phyloP scores from a whole-genome alignment of 2,888 invertebrate species.

The Biston stratarius region DNA sequence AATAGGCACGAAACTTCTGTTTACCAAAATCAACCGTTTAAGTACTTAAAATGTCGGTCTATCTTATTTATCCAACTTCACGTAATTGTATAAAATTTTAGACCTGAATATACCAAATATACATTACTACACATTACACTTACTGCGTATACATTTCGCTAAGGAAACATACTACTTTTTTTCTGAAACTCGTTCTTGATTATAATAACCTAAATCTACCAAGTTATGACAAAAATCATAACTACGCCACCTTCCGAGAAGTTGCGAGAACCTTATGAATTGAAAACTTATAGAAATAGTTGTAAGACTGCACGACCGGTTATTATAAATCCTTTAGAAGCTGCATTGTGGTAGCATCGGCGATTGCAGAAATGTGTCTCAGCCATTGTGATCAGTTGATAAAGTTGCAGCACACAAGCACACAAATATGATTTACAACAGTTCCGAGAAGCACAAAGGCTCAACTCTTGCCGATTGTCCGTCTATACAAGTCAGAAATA shows the following conservation, averaged over 20 bases:
- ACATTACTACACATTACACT: too few relatives aligned
- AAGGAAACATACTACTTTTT: not conserved
- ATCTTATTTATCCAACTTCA: not conserved
- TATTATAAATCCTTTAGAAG: slow-evolving; percentile 62
- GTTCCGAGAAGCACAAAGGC: slow-evolving; percentile 66
- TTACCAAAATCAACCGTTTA: not conserved
- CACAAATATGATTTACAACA: slow-evolving; percentile 76
- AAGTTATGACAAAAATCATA: slow-evolving; percentile 44
- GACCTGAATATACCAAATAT: too few relatives aligned
- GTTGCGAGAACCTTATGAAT: slow-evolving; percentile 51
- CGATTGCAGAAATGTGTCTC: slow-evolving; percentile 62
- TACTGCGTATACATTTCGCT: too few relatives aligned
- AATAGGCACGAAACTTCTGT: not conserved
- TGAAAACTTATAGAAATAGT: slow-evolving; percentile 47
- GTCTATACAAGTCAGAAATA: slow-evolving; percentile 58
- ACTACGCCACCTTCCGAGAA: slow-evolving; percentile 55
- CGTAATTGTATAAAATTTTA: not conserved
- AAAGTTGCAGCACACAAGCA: slow-evolving; percentile 69
- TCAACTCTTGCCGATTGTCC: slow-evolving; percentile 80
- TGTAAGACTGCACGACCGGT: slow-evolving; percentile 47
- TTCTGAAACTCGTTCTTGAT: not conserved
- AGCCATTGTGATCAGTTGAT: slow-evolving; percentile 52
- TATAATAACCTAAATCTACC: slow-evolving; percentile 27
- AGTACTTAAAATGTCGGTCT: not conserved
- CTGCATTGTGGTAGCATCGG: slow-evolving; percentile 61